Conservation (phyloP, 2,113 vertebrate species). For the Clinocottus analis region DNA sequence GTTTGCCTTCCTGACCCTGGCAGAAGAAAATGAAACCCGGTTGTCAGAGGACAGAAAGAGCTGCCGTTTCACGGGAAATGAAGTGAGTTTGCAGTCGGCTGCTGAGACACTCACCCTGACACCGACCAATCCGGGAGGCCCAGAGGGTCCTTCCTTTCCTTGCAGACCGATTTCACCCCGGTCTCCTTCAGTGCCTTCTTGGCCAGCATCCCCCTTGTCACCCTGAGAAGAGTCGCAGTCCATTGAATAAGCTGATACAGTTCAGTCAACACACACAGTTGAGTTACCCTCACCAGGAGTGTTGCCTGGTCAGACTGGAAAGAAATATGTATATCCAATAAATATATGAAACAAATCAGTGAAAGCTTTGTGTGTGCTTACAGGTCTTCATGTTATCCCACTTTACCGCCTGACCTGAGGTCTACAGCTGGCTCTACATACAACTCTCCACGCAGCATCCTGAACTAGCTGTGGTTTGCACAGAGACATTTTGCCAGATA, state of each 20-base stretch:
- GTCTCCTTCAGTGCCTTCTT: slow-evolving; percentile 89
- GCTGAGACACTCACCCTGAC: slow-evolving; percentile 86
- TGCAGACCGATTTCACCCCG: slow-evolving; percentile 88
- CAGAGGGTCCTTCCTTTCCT: slow-evolving; percentile 89
- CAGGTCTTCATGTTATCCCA: neutral
- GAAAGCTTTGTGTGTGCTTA: neutral
- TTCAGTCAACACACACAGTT: neutral
- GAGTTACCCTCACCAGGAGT: neutral
- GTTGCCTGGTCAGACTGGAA: neutral
- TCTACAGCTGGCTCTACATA: too few relatives aligned
- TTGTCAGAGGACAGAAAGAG: slow-evolving; percentile 48
- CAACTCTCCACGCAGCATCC: slow-evolving; percentile 5
- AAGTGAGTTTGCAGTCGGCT: slow-evolving; percentile 13
- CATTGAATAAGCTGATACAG: neutral
- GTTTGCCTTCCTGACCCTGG: slow-evolving; percentile 95
- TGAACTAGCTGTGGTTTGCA: slow-evolving; percentile 19
- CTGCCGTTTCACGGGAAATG: slow-evolving; percentile 23
- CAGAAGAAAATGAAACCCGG: slow-evolving; percentile 33
- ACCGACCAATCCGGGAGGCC: slow-evolving; percentile 89
- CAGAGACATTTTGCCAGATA: slow-evolving; percentile 9
- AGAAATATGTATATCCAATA: neutral
- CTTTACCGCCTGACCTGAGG: neutral
- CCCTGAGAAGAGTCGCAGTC: slow-evolving; percentile 82
- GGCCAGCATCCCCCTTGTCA: slow-evolving; percentile 91
- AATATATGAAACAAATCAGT: neutral